Base-by-base conservation (phyloP, 2,797 vertebrate genomes). In the Petrocephalus schoutedeni region DNA sequence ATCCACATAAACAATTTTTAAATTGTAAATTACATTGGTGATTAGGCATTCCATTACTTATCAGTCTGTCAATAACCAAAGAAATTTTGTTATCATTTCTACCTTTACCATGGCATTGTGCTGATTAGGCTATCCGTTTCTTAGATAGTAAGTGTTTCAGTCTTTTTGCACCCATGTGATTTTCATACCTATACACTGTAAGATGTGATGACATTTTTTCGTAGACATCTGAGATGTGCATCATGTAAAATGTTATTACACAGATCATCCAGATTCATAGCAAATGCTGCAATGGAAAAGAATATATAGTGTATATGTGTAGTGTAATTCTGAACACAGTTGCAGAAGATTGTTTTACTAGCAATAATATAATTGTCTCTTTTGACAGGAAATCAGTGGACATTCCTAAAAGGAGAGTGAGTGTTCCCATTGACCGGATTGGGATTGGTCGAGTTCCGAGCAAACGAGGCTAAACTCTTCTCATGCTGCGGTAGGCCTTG, bases 391-490 rank as follows among this genome's bases (percentile, higher is more conserved):
- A 97, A 91, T 94, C 90, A 0, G 92, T 93, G 2, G 95, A 96
- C 89, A 91, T 94, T 88, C 95, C 97, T 0, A 96, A 96, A 87
- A 95, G 95, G 56, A 92, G 95, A 61, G 93, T 95, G 86, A 96
- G 95, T 1, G 92, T 94, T 12, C 97, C 97, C 0, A 92, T 99
- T 0, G 98, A 98, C 93, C 92, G 97, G 87, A 97, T 98, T 6
- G 97, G 97, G 23, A 94, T 94, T 88, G 96, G 94, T 32, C 96
- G 92, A 8, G 94, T 97, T 0, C 92, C 96, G 21, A 96, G 89
- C 89, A 93, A 92, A 90, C 94, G 96, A 92, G 97, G 95, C 86
- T 98, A 97, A 89, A 82, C 87, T 77, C 23, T 80, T 0, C 49
- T 5, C 23, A 0, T 51, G 51, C 67, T 0, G 57, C 80, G 83